A percentile compares a stretch with the other conserved stretches of the same genome.
These are phyloP conservation scores for Anableps anableps DNA, from an alignment of 2,797 vertebrate species.

Conservation along the genomic window DNA sequence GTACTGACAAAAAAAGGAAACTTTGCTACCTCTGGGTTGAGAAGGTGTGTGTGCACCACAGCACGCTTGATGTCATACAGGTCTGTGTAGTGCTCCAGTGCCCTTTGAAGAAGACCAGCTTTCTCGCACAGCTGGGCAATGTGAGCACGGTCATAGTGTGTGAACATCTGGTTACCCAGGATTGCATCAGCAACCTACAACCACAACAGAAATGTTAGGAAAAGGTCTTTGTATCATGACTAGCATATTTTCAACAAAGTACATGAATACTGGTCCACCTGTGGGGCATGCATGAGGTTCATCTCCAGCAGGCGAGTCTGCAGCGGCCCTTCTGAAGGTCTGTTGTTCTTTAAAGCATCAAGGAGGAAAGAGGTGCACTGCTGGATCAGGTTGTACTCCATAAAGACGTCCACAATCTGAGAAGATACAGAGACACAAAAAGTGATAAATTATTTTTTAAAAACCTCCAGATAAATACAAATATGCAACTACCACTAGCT, in stretches of 20 bases:
- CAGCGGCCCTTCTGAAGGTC: slow-evolving; percentile 93
- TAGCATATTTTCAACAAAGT: neutral
- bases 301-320: slow-evolving; percentile 96
- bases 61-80: slow-evolving; percentile 96
- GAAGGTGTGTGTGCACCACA: slow-evolving; percentile 95
- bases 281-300: slow-evolving; percentile 99
- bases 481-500: neutral
- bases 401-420: slow-evolving; percentile 97
- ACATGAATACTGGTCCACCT: slow-evolving; percentile 77
- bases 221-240: neutral
- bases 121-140: slow-evolving; percentile 97
- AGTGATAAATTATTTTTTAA: neutral
- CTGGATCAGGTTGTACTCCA: slow-evolving; percentile 98
- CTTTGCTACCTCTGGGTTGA: slow-evolving; percentile 91
- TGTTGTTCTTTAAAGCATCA: slow-evolving; percentile 96
- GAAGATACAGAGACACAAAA: slow-evolving; percentile 14
- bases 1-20: neutral
- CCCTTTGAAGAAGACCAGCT: slow-evolving; percentile 92
- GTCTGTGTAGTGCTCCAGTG: slow-evolving; percentile 95
- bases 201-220: slow-evolving; percentile 13
- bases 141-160: slow-evolving; percentile 95
- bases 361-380: slow-evolving; percentile 96
- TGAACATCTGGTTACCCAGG: slow-evolving; percentile 98
- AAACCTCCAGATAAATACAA: neutral
- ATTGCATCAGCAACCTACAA: slow-evolving; percentile 94